Conservation (phyloP, 2,113 vertebrate species). For the Bos indicus region DNA sequence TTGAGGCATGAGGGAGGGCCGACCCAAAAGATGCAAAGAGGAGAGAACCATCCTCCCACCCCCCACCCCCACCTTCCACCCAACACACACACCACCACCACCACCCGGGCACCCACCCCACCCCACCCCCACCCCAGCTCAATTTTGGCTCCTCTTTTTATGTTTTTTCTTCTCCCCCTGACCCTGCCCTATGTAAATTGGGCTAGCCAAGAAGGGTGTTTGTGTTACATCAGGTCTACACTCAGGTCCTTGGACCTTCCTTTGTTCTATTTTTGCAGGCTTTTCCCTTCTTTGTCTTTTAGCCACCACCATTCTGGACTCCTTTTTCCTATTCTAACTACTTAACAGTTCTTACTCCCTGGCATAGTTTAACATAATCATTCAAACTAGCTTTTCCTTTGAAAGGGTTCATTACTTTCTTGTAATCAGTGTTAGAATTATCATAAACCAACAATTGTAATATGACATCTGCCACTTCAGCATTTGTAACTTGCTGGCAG, state of each 20-base stretch:
- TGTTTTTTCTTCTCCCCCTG: not conserved
- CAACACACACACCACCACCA: no score
- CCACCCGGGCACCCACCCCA: no score
- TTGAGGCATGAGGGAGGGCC: not conserved
- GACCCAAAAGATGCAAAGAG: not conserved
- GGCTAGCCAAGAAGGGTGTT: not conserved
- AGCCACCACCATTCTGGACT: not conserved
- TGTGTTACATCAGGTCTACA: not conserved
- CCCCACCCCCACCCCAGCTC: not conserved
- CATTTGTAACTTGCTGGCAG: not conserved
- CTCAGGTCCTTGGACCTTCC: not conserved
- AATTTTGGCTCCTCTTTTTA: not conserved
- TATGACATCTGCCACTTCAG: not conserved
- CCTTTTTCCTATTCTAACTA: not conserved
- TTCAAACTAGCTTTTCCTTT: not conserved
- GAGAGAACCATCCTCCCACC: not conserved
- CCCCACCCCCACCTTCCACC: rapidly evolving
- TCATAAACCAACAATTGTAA: not conserved
- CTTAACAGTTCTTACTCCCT: not conserved
- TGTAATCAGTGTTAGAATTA: not conserved
- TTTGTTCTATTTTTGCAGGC: not conserved
- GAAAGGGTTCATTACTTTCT: not conserved
- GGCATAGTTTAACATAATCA: not conserved
- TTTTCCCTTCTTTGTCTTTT: not conserved
- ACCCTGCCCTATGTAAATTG: not conserved